phyloP scores from a whole-genome alignment of 2,113 vertebrate species.

The Falco punctatus region DNA sequence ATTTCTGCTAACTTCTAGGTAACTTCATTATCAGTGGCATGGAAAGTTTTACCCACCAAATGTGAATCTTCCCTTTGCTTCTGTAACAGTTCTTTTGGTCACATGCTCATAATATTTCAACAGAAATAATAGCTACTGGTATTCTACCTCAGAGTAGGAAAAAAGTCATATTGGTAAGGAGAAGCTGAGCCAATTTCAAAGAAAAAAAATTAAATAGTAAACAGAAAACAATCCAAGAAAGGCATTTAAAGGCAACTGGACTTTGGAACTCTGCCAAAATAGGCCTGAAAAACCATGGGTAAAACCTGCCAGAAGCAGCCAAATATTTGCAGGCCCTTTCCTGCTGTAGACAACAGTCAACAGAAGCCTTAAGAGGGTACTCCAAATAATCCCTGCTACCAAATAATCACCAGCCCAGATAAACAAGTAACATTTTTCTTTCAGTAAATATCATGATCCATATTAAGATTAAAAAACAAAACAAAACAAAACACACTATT shows the following conservation, averaged over 20 bases:
- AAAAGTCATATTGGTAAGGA: background rate
- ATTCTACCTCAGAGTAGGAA: background rate
- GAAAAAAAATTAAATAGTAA: background rate
- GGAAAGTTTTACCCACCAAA: background rate
- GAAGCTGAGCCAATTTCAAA: background rate
- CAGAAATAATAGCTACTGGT: background rate
- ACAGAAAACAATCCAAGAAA: background rate
- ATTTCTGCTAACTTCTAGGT: background rate
- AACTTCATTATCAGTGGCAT: background rate
- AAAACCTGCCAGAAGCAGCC: background rate
- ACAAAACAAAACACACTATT: background rate
- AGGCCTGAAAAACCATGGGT: background rate
- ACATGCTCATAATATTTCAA: background rate
- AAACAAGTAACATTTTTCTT: background rate
- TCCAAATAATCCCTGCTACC: background rate
- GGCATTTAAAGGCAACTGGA: background rate
- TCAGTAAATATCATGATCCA: background rate
- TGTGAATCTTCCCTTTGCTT: background rate
- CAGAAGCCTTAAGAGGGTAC: background rate
- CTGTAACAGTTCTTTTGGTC: background rate
- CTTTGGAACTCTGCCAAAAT: background rate
- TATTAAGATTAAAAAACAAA: background rate
- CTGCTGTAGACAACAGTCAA: background rate
- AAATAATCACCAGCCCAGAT: background rate
- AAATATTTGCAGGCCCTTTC: background rate